Conservation (phyloP, 2,888 invertebrate species). For the Syrista parreyssii region DNA sequence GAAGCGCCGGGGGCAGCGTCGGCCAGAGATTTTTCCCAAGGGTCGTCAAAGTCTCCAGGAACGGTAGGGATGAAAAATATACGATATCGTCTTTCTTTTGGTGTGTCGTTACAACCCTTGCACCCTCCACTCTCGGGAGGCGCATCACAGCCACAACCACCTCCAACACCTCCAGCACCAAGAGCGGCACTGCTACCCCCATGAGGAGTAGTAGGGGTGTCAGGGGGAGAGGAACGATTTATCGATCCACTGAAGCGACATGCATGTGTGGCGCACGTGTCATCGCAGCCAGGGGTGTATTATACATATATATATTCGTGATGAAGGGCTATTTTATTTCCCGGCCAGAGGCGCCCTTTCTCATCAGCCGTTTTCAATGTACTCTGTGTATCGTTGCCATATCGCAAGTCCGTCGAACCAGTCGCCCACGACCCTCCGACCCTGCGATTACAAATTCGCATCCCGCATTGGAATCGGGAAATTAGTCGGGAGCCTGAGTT, state of each 20-base stretch:
- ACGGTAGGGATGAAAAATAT: not conserved
- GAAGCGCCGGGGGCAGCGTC: too few species aligned
- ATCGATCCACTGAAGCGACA: not conserved
- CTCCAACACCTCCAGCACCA: too few species aligned
- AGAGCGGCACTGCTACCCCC: not conserved
- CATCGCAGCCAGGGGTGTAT: not conserved
- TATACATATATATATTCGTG: not conserved
- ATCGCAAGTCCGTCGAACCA: not conserved
- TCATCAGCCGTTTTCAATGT: not conserved
- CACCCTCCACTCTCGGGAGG: not conserved
- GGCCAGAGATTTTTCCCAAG: not conserved
- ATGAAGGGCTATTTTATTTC: not conserved
- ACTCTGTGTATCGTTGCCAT: not conserved
- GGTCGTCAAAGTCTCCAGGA: not conserved
- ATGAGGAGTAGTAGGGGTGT: not conserved
- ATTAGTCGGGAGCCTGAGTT: not conserved
- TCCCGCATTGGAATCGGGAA: not conserved
- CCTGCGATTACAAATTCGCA: not conserved
- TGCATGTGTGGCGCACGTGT: conserved; percentile 7
- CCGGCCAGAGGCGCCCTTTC: not conserved
- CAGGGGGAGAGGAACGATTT: not conserved
- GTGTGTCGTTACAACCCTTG: not conserved
- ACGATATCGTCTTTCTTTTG: not conserved
- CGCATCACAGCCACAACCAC: not conserved
- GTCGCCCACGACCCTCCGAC: not conserved